Conservation (phyloP, 2,113 vertebrate species). For the Spea multiplicata region DNA sequence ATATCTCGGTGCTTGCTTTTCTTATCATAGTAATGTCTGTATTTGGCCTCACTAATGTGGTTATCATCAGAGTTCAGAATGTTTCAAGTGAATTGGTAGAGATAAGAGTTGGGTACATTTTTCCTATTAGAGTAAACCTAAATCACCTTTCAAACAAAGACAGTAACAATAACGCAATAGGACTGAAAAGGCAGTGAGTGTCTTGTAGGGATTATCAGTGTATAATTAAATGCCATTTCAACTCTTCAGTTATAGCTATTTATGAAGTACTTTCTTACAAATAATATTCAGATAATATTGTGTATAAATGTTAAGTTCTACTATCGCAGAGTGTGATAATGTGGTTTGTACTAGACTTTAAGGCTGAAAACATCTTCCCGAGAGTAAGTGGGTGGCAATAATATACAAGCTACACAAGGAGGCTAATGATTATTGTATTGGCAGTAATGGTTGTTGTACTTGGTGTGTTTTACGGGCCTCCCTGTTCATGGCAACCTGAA, state of each 20-base stretch:
- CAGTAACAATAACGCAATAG: not conserved
- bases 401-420: no score
- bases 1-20: constrained; percentile 38
- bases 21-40: constrained; percentile 37
- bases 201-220: not conserved
- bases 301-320: no score
- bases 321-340: not conserved
- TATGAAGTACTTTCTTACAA: no score
- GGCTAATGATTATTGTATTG: no score
- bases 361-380: not conserved
- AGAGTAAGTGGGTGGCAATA: no score
- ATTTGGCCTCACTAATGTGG: constrained; percentile 40
- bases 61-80: constrained; percentile 39
- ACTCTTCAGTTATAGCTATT: not conserved
- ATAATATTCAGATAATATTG: no score
- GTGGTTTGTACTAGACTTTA: not conserved
- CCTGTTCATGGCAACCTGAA: no score
- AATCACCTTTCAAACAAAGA: constrained; percentile 2
- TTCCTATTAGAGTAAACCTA: constrained; percentile 29
- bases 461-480: no score
- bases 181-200: not conserved
- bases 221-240: constrained; percentile 15
- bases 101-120: constrained; percentile 30
- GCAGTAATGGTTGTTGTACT: no score
- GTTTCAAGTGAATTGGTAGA: constrained; percentile 38